Conservation (phyloP, 2,113 vertebrate species). For the Potamarius usumacintae region DNA sequence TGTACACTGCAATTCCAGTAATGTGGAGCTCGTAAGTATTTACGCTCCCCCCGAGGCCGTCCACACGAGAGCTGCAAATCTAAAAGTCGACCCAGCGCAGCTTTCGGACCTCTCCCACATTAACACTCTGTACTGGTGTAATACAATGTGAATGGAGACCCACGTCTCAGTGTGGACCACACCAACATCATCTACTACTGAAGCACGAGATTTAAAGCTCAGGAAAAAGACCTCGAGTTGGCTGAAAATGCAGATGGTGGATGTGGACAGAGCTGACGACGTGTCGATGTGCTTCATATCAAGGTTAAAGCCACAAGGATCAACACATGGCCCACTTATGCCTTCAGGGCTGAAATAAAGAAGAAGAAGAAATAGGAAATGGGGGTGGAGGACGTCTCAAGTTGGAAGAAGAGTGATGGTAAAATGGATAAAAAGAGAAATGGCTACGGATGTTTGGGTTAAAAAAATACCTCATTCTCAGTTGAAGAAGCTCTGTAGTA, state of each 20-base stretch:
- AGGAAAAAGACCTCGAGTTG: neutral
- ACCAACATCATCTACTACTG: neutral
- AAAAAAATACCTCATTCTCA: neutral
- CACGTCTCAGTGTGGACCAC: neutral
- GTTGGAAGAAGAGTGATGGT: neutral
- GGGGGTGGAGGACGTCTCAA: neutral
- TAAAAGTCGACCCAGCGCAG: neutral
- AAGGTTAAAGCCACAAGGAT: constrained; percentile 16
- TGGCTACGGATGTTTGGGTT: neutral
- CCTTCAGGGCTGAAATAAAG: neutral
- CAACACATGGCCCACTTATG: neutral
- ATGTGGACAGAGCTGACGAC: no score
- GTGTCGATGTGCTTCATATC: neutral
- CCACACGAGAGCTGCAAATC: constrained; percentile 16
- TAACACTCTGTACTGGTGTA: constrained; percentile 16
- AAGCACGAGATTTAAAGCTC: neutral
- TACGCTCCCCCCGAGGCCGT: constrained; percentile 30
- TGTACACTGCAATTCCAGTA: constrained; percentile 21
- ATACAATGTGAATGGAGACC: neutral
- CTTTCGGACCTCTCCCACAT: neutral
- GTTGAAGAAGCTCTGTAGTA: neutral
- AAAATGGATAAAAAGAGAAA: neutral
- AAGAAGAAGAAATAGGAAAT: neutral
- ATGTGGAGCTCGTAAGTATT: constrained; percentile 33
- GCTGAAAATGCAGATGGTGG: neutral